These are phyloP conservation scores for Oriolus oriolus DNA, from an alignment of 2,113 vertebrate species.

Conservation along the genomic window DNA sequence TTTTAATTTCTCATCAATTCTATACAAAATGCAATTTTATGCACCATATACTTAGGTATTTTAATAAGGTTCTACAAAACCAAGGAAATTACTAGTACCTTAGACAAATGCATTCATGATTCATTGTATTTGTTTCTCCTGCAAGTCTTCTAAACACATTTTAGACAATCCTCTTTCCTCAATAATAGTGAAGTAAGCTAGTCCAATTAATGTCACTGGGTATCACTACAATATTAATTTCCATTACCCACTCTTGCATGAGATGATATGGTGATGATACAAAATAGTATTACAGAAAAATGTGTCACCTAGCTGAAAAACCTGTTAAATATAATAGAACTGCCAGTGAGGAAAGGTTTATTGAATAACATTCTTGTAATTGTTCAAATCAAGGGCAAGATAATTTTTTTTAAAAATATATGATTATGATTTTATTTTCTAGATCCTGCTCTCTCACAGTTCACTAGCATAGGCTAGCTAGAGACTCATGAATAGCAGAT, in stretches of 20 bases:
- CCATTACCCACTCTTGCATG: constrained; percentile 51
- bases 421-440: not conserved
- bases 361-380: not conserved
- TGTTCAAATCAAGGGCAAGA: constrained; percentile 4
- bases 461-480: not conserved
- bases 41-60: constrained; percentile 5
- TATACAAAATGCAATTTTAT: constrained; percentile 40
- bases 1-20: not conserved
- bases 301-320: constrained; percentile 16
- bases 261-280: constrained; percentile 46
- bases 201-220: constrained; percentile 52
- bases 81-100: not conserved
- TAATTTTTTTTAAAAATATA: not conserved
- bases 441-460: not conserved
- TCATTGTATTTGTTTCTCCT: not conserved
- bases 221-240: constrained; percentile 61
- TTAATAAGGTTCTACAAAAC: not conserved
- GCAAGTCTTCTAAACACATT: constrained; percentile 5
- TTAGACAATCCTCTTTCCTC: constrained; percentile 20
- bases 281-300: constrained; percentile 36
- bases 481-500: not conserved
- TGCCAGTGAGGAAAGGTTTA: constrained; percentile 23
- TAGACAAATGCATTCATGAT: not conserved
- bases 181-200: constrained; percentile 28
- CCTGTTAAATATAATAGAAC: constrained; percentile 5